These are phyloP conservation scores for Sarcophaga variegata DNA, from an alignment of 2,888 invertebrate species.

Conservation along the genomic window DNA sequence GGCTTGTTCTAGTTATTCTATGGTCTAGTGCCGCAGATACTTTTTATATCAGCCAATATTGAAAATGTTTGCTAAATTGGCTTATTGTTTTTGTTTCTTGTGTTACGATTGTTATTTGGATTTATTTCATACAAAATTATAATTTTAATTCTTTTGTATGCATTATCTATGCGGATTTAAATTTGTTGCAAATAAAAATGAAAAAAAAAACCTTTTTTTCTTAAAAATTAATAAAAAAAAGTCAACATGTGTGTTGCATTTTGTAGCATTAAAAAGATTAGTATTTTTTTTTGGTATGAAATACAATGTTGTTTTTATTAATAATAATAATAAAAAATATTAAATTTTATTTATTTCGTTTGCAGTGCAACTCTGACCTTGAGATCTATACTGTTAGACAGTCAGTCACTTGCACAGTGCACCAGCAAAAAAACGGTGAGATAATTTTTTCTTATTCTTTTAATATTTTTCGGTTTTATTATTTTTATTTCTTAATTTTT, in stretches of 20 bases:
- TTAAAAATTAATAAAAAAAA: neutral
- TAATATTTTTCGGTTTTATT: neutral
- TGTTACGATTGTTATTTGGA: conserved; percentile 16
- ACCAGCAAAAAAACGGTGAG: neutral
- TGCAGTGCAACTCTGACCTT: conserved; percentile 52
- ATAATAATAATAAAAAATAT: neutral
- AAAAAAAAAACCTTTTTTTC: neutral
- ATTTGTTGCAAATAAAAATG: neutral
- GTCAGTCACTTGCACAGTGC: neutral
- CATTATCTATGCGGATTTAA: conserved; percentile 54
- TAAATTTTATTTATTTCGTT: neutral
- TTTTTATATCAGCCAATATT: no score
- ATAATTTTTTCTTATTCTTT: conserved; percentile 12
- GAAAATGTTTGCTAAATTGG: neutral
- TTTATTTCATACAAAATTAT: neutral
- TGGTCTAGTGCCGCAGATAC: no score
- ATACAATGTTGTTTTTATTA: neutral
- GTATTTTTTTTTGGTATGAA: neutral
- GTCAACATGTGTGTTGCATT: conserved; percentile 31
- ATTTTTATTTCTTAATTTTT: neutral
- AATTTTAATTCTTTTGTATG: neutral
- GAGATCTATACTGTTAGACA: neutral
- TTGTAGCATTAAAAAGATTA: neutral
- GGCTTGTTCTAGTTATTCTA: no score
- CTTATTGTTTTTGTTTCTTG: neutral